These are phyloP conservation scores for Choloepus hoffmanni DNA, from an alignment of 2,113 vertebrate genomes.

Conservation along the genomic window DNA sequence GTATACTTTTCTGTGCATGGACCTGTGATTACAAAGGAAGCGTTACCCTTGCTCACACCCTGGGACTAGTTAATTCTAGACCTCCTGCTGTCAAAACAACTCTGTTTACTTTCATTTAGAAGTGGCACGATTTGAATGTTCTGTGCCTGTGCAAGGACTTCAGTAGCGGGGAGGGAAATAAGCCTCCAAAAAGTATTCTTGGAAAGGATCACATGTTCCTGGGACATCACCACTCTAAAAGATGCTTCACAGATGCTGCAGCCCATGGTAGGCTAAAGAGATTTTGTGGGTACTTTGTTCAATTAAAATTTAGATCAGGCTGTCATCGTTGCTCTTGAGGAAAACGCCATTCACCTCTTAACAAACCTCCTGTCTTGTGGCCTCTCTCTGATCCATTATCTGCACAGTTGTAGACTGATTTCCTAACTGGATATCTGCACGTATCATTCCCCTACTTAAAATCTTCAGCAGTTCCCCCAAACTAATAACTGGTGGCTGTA, in stretches of 20 bases:
- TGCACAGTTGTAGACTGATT: too few relatives aligned
- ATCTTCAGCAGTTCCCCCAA: not conserved
- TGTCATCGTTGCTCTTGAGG: not conserved
- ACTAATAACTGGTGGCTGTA: rapidly evolving
- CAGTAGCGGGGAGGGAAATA: rapidly evolving
- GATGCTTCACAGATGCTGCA: rapidly evolving
- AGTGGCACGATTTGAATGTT: not conserved
- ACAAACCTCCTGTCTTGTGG: rapidly evolving
- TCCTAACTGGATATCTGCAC: not conserved
- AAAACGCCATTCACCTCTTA: not conserved
- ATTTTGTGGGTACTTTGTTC: not conserved
- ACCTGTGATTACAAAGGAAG: not conserved
- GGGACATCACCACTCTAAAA: rapidly evolving
- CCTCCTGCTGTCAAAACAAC: too few relatives aligned
- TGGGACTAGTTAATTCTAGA: not conserved
- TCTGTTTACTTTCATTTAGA: not conserved
- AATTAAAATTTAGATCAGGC: not conserved
- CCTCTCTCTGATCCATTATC: not conserved
- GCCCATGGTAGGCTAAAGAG: not conserved
- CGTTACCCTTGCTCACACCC: rapidly evolving
- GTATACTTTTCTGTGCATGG: rapidly evolving
- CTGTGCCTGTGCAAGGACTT: not conserved
- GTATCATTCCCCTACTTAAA: not conserved
- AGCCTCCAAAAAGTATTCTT: not conserved
- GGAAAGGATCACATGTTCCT: too few relatives aligned